Conservation (phyloP, 2,888 invertebrate genomes). For the Bombylius discolor region DNA sequence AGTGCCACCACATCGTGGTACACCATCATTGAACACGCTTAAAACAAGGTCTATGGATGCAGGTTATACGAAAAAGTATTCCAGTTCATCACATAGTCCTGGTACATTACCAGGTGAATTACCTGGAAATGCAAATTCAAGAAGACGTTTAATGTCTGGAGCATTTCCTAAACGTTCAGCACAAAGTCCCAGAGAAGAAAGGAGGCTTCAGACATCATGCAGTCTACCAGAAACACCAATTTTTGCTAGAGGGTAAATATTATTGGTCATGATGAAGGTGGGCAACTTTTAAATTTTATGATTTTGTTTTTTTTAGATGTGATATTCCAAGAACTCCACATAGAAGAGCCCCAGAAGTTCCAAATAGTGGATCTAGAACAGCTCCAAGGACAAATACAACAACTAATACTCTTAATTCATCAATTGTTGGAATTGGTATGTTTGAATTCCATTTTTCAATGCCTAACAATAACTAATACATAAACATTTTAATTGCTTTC, state of each 20-base stretch:
- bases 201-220: constrained; percentile 65
- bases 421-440: constrained; percentile 32
- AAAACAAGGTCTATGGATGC: constrained; percentile 80
- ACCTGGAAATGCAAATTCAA: constrained; percentile 38
- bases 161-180: constrained; percentile 38
- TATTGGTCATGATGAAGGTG: no score
- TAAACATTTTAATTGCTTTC: no score
- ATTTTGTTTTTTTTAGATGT: constrained; percentile 35
- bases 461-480: no score
- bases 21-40: constrained; percentile 50
- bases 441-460: neutral
- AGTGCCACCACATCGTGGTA: constrained; percentile 58
- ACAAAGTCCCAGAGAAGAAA: constrained; percentile 46
- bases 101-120: constrained; percentile 60
- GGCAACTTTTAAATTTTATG: neutral
- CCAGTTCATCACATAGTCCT: constrained; percentile 42
- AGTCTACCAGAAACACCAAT: constrained; percentile 82
- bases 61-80: constrained; percentile 51
- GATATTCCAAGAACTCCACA: constrained; percentile 76
- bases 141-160: constrained; percentile 34
- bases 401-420: constrained; percentile 34
- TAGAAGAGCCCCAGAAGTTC: constrained; percentile 41
- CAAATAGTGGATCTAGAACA: constrained; percentile 38
- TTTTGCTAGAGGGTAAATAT: constrained; percentile 54
- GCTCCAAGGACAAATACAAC: constrained; percentile 43